Conservation (phyloP, 2,797 vertebrate genomes). For the Trachurus trachurus region DNA sequence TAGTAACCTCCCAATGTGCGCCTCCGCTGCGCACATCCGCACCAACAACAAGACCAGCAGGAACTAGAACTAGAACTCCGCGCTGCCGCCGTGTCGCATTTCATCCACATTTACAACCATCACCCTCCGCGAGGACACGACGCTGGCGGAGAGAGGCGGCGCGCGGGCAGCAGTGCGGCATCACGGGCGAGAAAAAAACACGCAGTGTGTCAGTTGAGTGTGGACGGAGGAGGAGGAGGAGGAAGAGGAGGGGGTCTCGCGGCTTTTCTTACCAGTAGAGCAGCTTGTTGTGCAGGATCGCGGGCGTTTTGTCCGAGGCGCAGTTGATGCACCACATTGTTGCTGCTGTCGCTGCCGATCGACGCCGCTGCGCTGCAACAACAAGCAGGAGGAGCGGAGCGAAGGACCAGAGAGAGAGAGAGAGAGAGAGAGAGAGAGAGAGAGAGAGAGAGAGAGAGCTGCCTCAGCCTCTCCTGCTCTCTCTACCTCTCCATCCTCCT, state of each 20-base stretch:
- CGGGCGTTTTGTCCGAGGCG: conserved; percentile 84
- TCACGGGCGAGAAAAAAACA: conserved; percentile 29
- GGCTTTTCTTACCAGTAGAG: conserved; percentile 80
- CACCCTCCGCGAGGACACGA: conserved; percentile 2
- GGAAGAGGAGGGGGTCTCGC: neutral
- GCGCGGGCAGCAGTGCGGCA: conserved; percentile 49
- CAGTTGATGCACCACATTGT: conserved; percentile 86
- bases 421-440: neutral
- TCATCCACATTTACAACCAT: conserved; percentile 14
- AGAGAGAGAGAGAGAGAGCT: conserved; percentile 11
- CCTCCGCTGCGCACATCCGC: conserved; percentile 6
- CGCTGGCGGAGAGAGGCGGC: too few species aligned
- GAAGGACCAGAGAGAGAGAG: neutral
- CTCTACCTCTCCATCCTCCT: conserved; percentile 39
- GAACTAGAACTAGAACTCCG: too few species aligned
- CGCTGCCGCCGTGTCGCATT: conserved; percentile 38
- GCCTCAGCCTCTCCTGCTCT: conserved; percentile 53
- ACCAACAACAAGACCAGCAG: neutral
- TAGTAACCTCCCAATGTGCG: neutral
- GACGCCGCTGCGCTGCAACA: conserved; percentile 40
- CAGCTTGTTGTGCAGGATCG: conserved; percentile 85
- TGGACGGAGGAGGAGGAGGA: conserved; percentile 1
- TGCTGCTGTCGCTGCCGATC: conserved; percentile 53
- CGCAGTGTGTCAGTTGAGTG: conserved; percentile 5
- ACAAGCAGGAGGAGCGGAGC: conserved; percentile 19